Evolutionary conservation across 2,888 invertebrate species (phyloP).

Genomic region (Brachynemurus nebulosus): DNA sequence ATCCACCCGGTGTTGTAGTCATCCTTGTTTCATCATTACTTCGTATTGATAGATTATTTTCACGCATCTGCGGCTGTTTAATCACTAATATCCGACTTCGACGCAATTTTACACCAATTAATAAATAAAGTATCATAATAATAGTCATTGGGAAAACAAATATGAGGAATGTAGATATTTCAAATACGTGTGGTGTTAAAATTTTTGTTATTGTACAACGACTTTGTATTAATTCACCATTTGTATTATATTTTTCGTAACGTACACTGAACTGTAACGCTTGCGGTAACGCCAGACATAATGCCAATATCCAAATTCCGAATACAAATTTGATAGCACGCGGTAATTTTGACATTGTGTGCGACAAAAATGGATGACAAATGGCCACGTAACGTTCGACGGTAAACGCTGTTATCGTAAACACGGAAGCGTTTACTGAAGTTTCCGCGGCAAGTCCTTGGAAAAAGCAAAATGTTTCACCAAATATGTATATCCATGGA

Average conservation of each 20-base stretch:
- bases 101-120: conserved; percentile 58
- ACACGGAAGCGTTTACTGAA: conserved; percentile 60
- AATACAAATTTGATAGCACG: conserved; percentile 71
- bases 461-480: conserved; percentile 62
- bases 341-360: conserved; percentile 77
- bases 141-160: conserved; percentile 79
- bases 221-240: conserved; percentile 23
- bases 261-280: conserved; percentile 39
- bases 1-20: conserved; percentile 13
- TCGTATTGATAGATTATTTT: conserved; percentile 8
- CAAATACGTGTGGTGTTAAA: conserved; percentile 55
- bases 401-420: conserved; percentile 55
- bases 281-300: conserved; percentile 60
- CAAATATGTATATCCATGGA: conserved; percentile 64
- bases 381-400: conserved; percentile 57
- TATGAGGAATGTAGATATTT: conserved; percentile 67
- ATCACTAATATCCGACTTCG: conserved; percentile 40
- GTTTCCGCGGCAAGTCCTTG: conserved; percentile 69
- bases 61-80: conserved; percentile 6
- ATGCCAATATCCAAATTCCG: conserved; percentile 64
- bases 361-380: conserved; percentile 53
- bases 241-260: conserved; percentile 26
- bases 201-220: conserved; percentile 36
- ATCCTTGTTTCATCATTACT: conserved; percentile 7
- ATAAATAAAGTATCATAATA: conserved; percentile 66